A percentile compares a stretch with the other conserved stretches of the same genome.
phyloP scores from a whole-genome alignment of 2,113 vertebrate genomes.

The Eudyptes chrysolophus region DNA sequence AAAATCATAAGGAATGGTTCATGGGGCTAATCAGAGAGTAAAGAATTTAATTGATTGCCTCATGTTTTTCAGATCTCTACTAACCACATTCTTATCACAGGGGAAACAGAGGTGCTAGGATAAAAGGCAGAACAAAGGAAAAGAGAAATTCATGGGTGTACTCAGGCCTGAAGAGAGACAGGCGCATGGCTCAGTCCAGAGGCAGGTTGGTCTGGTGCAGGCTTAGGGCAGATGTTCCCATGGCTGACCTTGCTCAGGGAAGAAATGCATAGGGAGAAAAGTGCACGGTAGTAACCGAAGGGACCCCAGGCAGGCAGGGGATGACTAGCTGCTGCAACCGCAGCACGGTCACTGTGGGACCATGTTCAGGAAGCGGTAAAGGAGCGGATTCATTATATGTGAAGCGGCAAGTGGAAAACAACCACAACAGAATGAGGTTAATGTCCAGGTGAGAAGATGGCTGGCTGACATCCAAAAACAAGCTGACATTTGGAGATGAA shows the following conservation, averaged over 20 bases:
- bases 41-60: background rate
- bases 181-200: background rate
- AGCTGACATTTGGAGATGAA: background rate
- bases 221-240: background rate
- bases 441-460: background rate
- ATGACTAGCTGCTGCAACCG: background rate
- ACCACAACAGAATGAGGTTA: background rate
- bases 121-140: background rate
- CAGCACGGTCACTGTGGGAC: background rate
- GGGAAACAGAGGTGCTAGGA: background rate
- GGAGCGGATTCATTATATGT: background rate
- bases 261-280: background rate
- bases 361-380: background rate
- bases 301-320: background rate
- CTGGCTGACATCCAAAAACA: background rate
- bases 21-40: background rate
- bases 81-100: background rate
- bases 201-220: background rate
- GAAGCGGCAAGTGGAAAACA: background rate
- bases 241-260: background rate
- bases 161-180: background rate
- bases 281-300: rapidly evolving
- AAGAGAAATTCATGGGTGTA: background rate
- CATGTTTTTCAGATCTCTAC: background rate
- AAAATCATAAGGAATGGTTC: background rate